These are phyloP conservation scores for Colistium nudipinnis DNA, from an alignment of 2,113 vertebrate species.

Conservation along the genomic window DNA sequence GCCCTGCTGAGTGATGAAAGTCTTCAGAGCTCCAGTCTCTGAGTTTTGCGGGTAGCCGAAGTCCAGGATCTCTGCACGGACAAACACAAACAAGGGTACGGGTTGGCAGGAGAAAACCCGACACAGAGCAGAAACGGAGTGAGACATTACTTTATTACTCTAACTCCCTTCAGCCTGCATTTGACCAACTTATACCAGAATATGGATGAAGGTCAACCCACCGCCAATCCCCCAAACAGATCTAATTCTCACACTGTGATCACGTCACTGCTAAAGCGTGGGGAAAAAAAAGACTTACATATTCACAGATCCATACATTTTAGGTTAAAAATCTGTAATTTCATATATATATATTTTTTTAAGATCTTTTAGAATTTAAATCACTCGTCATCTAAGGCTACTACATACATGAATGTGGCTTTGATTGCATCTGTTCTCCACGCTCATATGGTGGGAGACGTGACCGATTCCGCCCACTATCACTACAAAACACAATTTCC, in stretches of 20 bases:
- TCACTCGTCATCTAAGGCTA: too few species aligned
- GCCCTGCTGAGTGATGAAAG: conserved; percentile 99
- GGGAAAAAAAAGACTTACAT: neutral
- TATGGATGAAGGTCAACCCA: too few species aligned
- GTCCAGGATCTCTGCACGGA: conserved; percentile 93
- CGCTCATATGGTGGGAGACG: neutral
- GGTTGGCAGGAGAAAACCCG: conserved; percentile 27
- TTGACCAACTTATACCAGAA: neutral
- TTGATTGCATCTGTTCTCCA: neutral
- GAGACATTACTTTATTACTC: too few species aligned
- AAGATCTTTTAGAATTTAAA: too few species aligned
- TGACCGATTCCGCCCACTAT: neutral
- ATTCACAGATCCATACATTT: too few species aligned
- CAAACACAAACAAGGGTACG: conserved; percentile 48
- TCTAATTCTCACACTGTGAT: neutral
- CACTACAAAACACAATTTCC: neutral
- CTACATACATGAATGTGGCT: neutral
- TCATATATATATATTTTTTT: too few species aligned
- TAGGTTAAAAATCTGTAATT: too few species aligned
- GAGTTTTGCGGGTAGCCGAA: conserved; percentile 99
- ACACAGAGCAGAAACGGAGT: neutral
- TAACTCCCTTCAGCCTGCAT: neutral
- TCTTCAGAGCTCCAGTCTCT: conserved; percentile 98
- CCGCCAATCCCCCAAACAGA: too few species aligned
- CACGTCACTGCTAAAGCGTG: neutral